phyloP scores from a whole-genome alignment of 2,888 invertebrate genomes.

The Timandra comae region DNA sequence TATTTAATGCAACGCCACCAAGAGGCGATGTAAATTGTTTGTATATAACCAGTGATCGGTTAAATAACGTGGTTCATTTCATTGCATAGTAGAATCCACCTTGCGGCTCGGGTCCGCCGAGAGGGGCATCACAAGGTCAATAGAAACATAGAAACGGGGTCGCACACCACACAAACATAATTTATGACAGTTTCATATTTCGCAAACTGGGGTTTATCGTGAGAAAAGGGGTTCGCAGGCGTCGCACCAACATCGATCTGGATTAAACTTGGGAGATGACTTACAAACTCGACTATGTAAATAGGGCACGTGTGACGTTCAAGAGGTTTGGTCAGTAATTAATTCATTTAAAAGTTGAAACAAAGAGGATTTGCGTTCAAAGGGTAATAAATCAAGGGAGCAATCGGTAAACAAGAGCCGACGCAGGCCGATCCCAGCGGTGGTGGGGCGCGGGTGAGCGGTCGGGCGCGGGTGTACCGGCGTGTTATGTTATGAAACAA shows the following conservation, averaged over 20 bases:
- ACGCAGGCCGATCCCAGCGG: no score
- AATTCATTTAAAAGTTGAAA: slow-evolving; percentile 34
- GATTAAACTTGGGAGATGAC: slow-evolving; percentile 30
- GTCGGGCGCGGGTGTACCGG: slow-evolving; percentile 8
- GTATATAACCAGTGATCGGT: slow-evolving; percentile 25
- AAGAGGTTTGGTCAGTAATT: slow-evolving; percentile 18
- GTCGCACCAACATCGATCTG: slow-evolving; percentile 29
- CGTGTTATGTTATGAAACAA: neutral
- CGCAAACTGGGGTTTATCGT: slow-evolving; percentile 27
- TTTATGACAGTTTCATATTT: slow-evolving; percentile 34
- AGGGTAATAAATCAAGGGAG: slow-evolving; percentile 40
- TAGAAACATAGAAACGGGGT: slow-evolving; percentile 29
- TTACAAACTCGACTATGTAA: slow-evolving; percentile 28
- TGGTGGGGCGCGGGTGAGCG: slow-evolving; percentile 19
- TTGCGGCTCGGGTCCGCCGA: slow-evolving; percentile 42
- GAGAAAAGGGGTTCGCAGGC: slow-evolving; percentile 34
- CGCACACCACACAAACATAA: slow-evolving; percentile 33
- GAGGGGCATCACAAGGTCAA: slow-evolving; percentile 46
- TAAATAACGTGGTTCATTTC: slow-evolving; percentile 16
- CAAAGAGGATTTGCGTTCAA: slow-evolving; percentile 29
- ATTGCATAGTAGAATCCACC: slow-evolving; percentile 37
- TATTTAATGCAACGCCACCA: slow-evolving; percentile 36
- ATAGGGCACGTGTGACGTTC: slow-evolving; percentile 29
- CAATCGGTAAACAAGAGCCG: slow-evolving; percentile 34
- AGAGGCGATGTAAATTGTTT: slow-evolving; percentile 40